phyloP scores from a whole-genome alignment of 1,140 invertebrate genomes.

The Rhopalosiphum maidis region DNA sequence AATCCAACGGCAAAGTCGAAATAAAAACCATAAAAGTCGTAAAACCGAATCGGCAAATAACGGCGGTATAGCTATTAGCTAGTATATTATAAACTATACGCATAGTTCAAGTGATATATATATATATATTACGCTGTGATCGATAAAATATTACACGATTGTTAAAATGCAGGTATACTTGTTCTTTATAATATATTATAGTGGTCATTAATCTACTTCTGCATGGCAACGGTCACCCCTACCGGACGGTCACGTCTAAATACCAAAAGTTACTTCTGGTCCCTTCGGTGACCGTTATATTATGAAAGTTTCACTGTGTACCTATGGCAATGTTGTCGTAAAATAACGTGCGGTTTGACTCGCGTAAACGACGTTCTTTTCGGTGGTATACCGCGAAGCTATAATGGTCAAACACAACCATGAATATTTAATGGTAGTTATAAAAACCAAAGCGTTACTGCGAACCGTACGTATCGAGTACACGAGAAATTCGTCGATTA shows the following conservation, averaged over 20 bases:
- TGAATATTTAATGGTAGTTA: not conserved
- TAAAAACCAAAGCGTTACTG: not conserved
- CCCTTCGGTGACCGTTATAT: not conserved
- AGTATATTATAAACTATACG: not conserved
- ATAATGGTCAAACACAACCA: not conserved
- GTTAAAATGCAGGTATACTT: not conserved
- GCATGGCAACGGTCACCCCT: not conserved
- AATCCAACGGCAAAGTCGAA: too few relatives aligned
- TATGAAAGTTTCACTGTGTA: not conserved
- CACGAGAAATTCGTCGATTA: constrained; percentile 19
- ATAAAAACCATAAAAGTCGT: not conserved
- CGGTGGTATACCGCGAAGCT: not conserved
- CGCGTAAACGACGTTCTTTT: not conserved
- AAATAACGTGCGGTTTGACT: not conserved
- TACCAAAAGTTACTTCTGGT: not conserved
- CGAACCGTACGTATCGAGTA: not conserved
- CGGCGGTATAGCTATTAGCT: not conserved
- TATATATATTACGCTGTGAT: not conserved
- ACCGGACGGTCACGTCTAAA: not conserved
- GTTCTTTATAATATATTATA: too few relatives aligned
- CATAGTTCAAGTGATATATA: not conserved
- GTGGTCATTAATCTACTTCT: too few relatives aligned
- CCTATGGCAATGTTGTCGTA: not conserved
- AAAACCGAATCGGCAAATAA: not conserved
- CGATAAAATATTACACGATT: not conserved